Evolutionary conservation across 2,113 vertebrate species (phyloP), one percentile per base, ranked within the genome.

Genomic region (Dissostichus mawsoni): DNA sequence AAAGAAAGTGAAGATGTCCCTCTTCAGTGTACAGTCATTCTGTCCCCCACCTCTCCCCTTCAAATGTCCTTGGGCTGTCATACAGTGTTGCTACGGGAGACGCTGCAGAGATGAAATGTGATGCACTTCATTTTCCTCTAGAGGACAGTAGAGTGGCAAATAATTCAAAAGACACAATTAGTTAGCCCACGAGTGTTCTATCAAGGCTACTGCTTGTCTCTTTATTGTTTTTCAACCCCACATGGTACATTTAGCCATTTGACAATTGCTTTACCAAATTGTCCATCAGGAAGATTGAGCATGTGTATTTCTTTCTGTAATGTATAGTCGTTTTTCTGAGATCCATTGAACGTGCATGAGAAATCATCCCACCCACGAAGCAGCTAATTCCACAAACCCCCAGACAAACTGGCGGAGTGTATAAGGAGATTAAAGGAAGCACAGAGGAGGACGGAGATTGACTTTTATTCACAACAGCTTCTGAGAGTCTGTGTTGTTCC

Each of bases 111-210:
- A 20, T 20, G 3, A 4, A 48, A 6, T 81, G 88, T 62, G 36
- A 85, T 80, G 68, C 10, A 4, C 65, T 66, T 59, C 3, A 29
- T 50, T 52, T 25, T 62, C 87, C 90, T 84, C 80, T 84, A 89
- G 91, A 80, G 87, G 87, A 80, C 81, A 88, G 83, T 75, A 90
- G 76, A 87, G 85, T 59, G 69, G 59, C 80, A 90, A 69, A 72
- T 63, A 77, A 80, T 72, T 50, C 8, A 17, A 17, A 2, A 11
- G n/a, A 5, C 25, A 25, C 20, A 25, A 23, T 10, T 17, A 29
- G 0, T 10, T 29, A 29, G 23, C 4, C 14, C 10, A 23, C 3
- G 25, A 59, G 41, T 48, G 2, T 17, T 52, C 47, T n/a, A 36
- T 83, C 14, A 44, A n/a, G 53, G 23, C 55, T 20, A 29, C 45